Conservation (phyloP, 1,140 invertebrate genomes). For the Brachystomella parvula region DNA sequence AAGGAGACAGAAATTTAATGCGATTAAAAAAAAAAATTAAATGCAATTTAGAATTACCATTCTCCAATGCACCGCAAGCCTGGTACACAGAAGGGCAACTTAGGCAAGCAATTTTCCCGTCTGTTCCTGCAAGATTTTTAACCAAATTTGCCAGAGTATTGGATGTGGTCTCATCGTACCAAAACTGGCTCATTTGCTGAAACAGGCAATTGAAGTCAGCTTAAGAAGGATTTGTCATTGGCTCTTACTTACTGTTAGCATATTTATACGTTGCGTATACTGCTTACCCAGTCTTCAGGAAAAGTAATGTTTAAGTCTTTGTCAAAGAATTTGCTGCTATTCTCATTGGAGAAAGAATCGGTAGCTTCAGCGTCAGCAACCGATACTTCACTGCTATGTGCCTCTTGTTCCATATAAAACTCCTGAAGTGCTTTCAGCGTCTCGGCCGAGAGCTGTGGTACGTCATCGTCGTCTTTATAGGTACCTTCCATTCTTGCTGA, state of each 20-base stretch:
- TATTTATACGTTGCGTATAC: background rate
- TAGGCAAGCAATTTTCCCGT: constrained; percentile 68
- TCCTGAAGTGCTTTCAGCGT: constrained; percentile 70
- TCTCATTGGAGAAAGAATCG: background rate
- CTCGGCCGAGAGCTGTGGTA: constrained; percentile 57
- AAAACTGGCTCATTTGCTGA: constrained; percentile 94
- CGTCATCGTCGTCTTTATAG: constrained; percentile 52
- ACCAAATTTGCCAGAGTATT: constrained; percentile 58
- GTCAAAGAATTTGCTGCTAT: constrained; percentile 17
- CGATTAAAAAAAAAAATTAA: constrained; percentile 7
- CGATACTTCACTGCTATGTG: constrained; percentile 34
- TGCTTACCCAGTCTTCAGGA: constrained; percentile 74
- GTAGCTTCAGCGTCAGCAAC: constrained; percentile 40
- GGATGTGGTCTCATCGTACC: constrained; percentile 78
- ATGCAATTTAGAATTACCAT: constrained; percentile 18
- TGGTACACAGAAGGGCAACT: constrained; percentile 82
- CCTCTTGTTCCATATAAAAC: constrained; percentile 66
- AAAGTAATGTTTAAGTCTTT: constrained; percentile 43
- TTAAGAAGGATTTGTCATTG: constrained; percentile 10
- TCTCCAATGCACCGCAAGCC: constrained; percentile 44
- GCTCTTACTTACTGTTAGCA: background rate
- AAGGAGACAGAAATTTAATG: constrained; percentile 41
- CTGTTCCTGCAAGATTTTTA: constrained; percentile 45
- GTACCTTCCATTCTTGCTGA: background rate
- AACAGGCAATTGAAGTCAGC: constrained; percentile 36